A percentile compares a stretch with the other conserved stretches of the same genome.
Conservation (phyloP, 1,140 invertebrate species). For the silkworm (Bombyx mori) region ASM3026992v2 NC_085110.1:6592501-6593000, state of each 20-base stretch:
- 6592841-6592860: too few species aligned
- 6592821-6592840: too few species aligned
- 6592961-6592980: too few species aligned
- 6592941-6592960: too few species aligned
- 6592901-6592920: too few species aligned
- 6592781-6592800: conserved; percentile 34
- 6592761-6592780: conserved; percentile 42
- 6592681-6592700: neutral
- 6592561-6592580: conserved; percentile 42
- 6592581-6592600: conserved; percentile 68
- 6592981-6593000: too few species aligned
- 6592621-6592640: conserved; percentile 84
- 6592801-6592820: neutral
- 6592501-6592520: conserved; percentile 43
- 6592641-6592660: conserved; percentile 71
- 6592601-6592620: conserved; percentile 84
- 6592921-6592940: too few species aligned
- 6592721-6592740: conserved; percentile 43
- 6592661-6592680: neutral
- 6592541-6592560: conserved; percentile 44
- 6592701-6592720: neutral
- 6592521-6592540: conserved; percentile 57
- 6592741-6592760: conserved; percentile 47
- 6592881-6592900: too few species aligned
- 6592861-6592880: too few species aligned